Evolutionary conservation across 2,888 invertebrate species (phyloP), one percentile per base, ranked within the genome.

Genomic region (Athrips mouffetella): DNA sequence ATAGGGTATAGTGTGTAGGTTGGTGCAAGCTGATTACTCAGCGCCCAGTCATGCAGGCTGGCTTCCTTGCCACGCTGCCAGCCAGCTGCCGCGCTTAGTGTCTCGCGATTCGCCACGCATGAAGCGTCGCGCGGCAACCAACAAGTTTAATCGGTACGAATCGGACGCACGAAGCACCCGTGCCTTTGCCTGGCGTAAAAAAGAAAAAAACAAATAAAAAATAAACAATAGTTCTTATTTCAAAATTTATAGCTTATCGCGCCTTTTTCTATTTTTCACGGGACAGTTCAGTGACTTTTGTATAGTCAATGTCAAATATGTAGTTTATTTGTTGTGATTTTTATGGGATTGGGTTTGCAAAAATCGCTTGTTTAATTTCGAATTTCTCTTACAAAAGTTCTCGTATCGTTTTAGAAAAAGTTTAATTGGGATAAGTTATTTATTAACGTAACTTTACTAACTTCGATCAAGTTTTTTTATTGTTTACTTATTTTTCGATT

Each of bases 51-150:
- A 84, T 79, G 77, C 79, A 76, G 75, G 76, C 73, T 68, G 68
- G 39, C 47, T 35, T 42, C 47, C 41, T 65, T 70, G 67, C n/a
- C n/a, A n/a, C n/a, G n/a, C n/a, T n/a, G n/a, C n/a, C n/a, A n/a
- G n/a, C n/a, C n/a, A n/a, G n/a, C n/a, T n/a, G n/a, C n/a, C n/a
- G 70, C 73, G 71, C 65, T 73, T 75, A 67, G 68, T 68, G 73
- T 66, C 59, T 68, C 65, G 62, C 67, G 58, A 35, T 18, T 35
- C 37, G 37, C 37, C 37, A 18, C 39, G 71, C 70, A 66, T n/a
- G n/a, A n/a, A n/a, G n/a, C 72, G 78, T 80, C 75, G 79, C 83
- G 63, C 70, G 67, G 81, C 78, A 78, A 84, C 82, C 74, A 65
- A 65, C 69, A 67, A 70, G 85, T 83, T 85, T 77, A 70, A 80